These are phyloP conservation scores for Lasiurus cinereus DNA, from an alignment of 2,113 vertebrate species.

Conservation along the genomic window DNA sequence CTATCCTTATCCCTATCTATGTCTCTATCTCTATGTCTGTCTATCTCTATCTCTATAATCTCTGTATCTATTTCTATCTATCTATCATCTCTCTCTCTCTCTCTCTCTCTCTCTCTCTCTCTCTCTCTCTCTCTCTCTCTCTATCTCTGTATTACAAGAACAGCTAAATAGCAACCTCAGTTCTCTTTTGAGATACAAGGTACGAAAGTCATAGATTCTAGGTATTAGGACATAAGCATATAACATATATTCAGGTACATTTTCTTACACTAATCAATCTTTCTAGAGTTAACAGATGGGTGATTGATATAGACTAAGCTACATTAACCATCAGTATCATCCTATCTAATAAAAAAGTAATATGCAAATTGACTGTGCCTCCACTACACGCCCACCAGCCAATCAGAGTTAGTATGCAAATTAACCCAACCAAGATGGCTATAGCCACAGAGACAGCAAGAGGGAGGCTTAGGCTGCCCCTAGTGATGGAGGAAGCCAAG, in stretches of 20 bases:
- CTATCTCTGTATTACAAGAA: background rate
- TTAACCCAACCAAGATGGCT: too few relatives aligned
- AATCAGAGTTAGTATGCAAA: too few relatives aligned
- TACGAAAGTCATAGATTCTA: background rate
- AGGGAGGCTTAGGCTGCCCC: too few relatives aligned
- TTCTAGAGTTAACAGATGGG: background rate
- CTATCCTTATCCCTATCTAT: background rate
- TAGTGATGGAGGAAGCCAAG: too few relatives aligned
- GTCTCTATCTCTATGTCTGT: background rate
- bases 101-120: background rate
- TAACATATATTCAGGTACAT: background rate
- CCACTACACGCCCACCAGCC: too few relatives aligned
- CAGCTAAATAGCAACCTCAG: background rate
- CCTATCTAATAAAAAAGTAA: too few relatives aligned
- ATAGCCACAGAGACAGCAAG: too few relatives aligned
- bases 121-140: background rate
- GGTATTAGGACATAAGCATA: background rate
- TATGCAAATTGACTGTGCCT: too few relatives aligned
- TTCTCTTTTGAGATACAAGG: background rate
- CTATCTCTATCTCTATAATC: background rate
- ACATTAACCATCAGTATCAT: background rate
- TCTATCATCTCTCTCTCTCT: background rate
- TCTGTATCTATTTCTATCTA: background rate
- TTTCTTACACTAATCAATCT: background rate
- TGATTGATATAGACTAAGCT: background rate